Evolutionary conservation across 2,113 vertebrate genomes (phyloP), one percentile per base, ranked within the genome.

Genomic region (Prolemur simus): DNA sequence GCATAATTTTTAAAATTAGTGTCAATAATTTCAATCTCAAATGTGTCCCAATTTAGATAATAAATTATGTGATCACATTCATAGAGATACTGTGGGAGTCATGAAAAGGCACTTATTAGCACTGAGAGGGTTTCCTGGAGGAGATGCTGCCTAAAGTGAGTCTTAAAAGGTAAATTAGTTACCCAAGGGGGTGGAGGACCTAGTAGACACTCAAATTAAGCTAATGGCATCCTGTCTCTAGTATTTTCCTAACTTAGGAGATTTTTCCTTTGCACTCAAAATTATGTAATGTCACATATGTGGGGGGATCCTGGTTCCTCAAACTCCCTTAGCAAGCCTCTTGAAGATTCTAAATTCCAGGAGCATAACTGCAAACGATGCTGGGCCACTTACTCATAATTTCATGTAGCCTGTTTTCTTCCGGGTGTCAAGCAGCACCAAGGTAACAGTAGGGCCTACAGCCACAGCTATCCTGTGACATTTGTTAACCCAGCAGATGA

Each of bases 21-120:
- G 37, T 58, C 52, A 63, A 90, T 54, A 92, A 71, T 54, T 78
- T 93, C 63, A 32, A 93, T 66, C 34, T 95, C n/a, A 94, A 87
- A 32, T 76, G 11, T 83, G 49, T 81, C 69, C 89, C 21, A 27
- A 11, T 58, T 89, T 74, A 78, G 42, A 63, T 11, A 89, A 93
- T 78, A 69, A 93, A 71, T 66, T 82, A 64, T 56, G 69, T 91
- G 63, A 82, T 25, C 60, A 69, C 29, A 52, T 54, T 63, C 49
- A 66, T 34, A 80, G 63, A 34, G 81, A 66, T 73, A 74, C 17
- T 69, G 27, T 5, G 27, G 66, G 29, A 90, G 15, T 17, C 64
- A n/a, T 27, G 45, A 25, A 27, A 74, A 82, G 4, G 6, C 11
- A 68, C 23, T 82, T 47, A 66, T 2, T 23, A 95, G 42, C 18